Base-by-base conservation (phyloP, 2,113 vertebrate species). In the Crotalus horridus region DNA sequence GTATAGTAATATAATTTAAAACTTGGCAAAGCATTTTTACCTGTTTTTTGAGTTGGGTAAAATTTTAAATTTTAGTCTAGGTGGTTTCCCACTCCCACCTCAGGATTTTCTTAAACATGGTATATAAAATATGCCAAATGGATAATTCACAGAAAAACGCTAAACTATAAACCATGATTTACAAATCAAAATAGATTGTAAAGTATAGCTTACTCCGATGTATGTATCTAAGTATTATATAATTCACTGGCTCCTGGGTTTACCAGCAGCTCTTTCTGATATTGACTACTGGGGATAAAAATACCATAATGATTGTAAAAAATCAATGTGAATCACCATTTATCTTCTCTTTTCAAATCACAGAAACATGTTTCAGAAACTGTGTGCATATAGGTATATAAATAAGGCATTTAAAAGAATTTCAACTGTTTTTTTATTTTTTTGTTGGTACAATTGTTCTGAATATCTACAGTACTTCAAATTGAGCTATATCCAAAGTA, bases 391-490 rank as follows among this genome's bases (percentile, higher is more conserved):
- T 81, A 23, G 24, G 10, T 85, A 39, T 3, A 46, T 23, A 21
- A 74, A 90, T 53, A 21, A 21, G 1, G 26, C 24, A 39, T 81
- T 81, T 89, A 55, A 87, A 94, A 24, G 95, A 17, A 81, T 90
- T 90, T 69, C 24, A 51, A 39, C n/a, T 86, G 56, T 5, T 86
- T 88, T 61, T 91, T 94, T 93, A 4, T 24, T 21, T 58, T 93
- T 20, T 74, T 95, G 94, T 4, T 94, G 61, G 87, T 91, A 89
- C 53, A 93, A 59, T 58, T 55, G 93, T 91, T 93, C 17, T 93
- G 53, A 87, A 91, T 55, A 4, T 87, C 92, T 95, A 59, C n/a
- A 17, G 0, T 74, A 74, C 10, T 87, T 85, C 12, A 46, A 55
- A 64, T 46, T 7, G 2, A 54, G 8, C 12, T 87, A 91, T 48